These are phyloP conservation scores for Leptopilina myrica DNA, from an alignment of 2,888 invertebrate species.

Conservation along the genomic window DNA sequence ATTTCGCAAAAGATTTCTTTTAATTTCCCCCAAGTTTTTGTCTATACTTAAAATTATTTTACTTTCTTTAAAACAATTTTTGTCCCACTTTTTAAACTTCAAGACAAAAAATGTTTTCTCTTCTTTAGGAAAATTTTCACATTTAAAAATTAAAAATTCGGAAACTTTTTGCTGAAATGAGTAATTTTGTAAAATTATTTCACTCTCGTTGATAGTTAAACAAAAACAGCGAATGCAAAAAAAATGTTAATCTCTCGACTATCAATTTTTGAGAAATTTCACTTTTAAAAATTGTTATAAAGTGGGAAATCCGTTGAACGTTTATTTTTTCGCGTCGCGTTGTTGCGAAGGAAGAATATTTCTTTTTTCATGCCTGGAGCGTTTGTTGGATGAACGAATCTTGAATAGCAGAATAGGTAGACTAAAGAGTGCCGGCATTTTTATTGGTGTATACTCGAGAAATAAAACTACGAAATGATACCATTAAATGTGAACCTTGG, in stretches of 20 bases:
- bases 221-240: neutral
- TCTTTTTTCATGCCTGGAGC: slow-evolving; percentile 16
- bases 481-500: slow-evolving; percentile 35
- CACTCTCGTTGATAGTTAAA: no score
- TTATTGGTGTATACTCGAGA: slow-evolving; percentile 56
- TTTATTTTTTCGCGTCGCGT: neutral
- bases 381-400: slow-evolving; percentile 23
- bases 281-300: neutral
- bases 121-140: no score
- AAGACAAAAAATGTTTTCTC: no score
- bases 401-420: slow-evolving; percentile 35
- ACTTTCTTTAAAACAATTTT: no score
- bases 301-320: neutral
- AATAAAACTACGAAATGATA: slow-evolving; percentile 49
- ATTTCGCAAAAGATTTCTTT: no score
- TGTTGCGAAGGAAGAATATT: neutral
- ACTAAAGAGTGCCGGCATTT: slow-evolving; percentile 44
- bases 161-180: no score
- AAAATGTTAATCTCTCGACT: neutral
- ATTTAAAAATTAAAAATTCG: no score
- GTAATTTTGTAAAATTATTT: no score
- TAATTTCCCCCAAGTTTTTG: no score
- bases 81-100: no score
- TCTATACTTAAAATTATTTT: no score
- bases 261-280: neutral